Conservation (phyloP, 2,113 vertebrate genomes). For the Ranitomeya variabilis region DNA sequence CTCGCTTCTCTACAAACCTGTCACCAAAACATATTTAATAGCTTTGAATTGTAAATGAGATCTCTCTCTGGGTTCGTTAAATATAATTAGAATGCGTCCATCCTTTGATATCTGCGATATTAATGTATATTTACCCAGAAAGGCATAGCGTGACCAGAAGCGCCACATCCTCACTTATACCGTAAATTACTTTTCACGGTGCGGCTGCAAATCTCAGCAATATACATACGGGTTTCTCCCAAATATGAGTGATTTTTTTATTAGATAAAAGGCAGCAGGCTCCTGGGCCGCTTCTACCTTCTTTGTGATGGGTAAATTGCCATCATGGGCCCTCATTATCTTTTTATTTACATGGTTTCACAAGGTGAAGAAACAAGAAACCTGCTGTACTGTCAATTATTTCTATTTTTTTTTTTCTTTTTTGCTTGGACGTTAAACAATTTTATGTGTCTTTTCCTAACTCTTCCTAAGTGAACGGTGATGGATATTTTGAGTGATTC, state of each 20-base stretch:
- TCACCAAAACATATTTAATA: slow-evolving; percentile 43
- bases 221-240: not conserved
- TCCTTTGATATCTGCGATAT: slow-evolving; percentile 11
- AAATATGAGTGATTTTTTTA: slow-evolving; percentile 21
- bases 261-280: not conserved
- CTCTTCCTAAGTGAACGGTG: slow-evolving; percentile 37
- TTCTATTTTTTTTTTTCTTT: not conserved
- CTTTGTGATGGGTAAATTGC: slow-evolving; percentile 36
- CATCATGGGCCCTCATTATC: slow-evolving; percentile 39
- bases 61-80: slow-evolving; percentile 25
- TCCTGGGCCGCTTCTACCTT: not conserved
- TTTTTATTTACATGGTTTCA: slow-evolving; percentile 21
- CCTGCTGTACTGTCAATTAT: slow-evolving; percentile 1
- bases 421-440: not conserved
- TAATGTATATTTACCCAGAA: slow-evolving; percentile 50
- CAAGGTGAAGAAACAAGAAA: slow-evolving; percentile 14
- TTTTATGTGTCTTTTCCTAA: slow-evolving; percentile 6
- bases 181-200: slow-evolving; percentile 34
- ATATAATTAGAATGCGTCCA: slow-evolving; percentile 30
- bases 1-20: slow-evolving; percentile 12
- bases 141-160: slow-evolving; percentile 28
- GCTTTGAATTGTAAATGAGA: slow-evolving; percentile 31
- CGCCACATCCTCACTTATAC: not conserved
- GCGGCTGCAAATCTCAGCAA: slow-evolving; percentile 11
- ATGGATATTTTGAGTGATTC: slow-evolving; percentile 16